These are phyloP conservation scores for Leucozona laternaria DNA, from an alignment of 2,888 invertebrate species.

Conservation along the genomic window DNA sequence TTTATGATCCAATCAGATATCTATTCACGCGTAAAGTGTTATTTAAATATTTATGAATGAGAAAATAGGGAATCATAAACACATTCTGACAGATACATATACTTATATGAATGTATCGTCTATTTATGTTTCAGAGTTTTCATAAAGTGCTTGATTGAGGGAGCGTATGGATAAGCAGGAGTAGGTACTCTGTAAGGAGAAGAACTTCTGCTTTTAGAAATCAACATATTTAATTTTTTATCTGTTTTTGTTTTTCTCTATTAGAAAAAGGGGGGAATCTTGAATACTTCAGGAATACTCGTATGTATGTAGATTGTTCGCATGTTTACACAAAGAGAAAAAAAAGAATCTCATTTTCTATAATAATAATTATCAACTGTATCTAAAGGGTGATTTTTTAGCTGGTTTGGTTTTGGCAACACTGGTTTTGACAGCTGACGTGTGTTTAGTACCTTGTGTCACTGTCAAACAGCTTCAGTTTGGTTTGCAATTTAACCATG, in stretches of 20 bases:
- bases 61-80: slow-evolving; percentile 55
- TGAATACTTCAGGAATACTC: not conserved
- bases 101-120: not conserved
- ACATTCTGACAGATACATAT: slow-evolving; percentile 40
- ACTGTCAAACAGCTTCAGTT: no score
- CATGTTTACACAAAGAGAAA: not conserved
- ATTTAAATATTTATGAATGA: slow-evolving; percentile 69
- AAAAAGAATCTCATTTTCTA: not conserved
- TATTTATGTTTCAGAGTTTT: slow-evolving; percentile 50
- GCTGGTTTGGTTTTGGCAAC: no score
- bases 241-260: not conserved
- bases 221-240: slow-evolving; percentile 22
- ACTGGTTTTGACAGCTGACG: no score
- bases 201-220: slow-evolving; percentile 10
- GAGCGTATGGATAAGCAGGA: slow-evolving; percentile 36
- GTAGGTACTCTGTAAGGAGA: not conserved
- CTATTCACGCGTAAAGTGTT: slow-evolving; percentile 71
- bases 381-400: no score
- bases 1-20: slow-evolving; percentile 73
- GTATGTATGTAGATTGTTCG: not conserved
- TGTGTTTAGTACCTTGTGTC: no score
- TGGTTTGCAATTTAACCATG: no score
- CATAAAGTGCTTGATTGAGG: slow-evolving; percentile 57
- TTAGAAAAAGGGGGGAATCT: not conserved
- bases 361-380: not conserved